These are phyloP conservation scores for Plestiodon gilberti DNA, from an alignment of 2,113 vertebrate genomes.

Conservation along the genomic window DNA sequence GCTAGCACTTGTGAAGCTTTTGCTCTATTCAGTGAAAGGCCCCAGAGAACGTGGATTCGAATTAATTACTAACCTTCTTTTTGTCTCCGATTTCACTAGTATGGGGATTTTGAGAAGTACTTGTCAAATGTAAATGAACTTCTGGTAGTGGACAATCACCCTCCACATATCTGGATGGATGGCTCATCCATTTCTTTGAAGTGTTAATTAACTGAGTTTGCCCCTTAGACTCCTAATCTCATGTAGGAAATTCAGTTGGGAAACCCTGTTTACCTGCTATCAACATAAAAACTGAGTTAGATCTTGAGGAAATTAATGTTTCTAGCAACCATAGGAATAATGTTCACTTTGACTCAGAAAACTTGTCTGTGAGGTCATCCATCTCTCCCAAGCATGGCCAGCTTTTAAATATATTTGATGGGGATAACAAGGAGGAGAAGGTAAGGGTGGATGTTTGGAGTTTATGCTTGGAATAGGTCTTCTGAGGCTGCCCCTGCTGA, in stretches of 20 bases:
- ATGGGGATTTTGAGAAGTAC: neutral
- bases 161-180: neutral
- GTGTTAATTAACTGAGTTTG: neutral
- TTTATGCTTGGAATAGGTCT: too few relatives aligned
- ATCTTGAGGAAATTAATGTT: neutral
- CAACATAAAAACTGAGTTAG: neutral
- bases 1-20: neutral
- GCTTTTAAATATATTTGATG: neutral
- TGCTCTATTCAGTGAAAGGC: neutral
- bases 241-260: neutral
- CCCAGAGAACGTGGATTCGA: neutral
- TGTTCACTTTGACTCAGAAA: neutral
- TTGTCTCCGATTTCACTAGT: neutral
- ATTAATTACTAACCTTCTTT: neutral
- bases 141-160: neutral
- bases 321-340: neutral
- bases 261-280: neutral
- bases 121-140: neutral
- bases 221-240: neutral
- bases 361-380: neutral
- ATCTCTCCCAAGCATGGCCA: neutral
- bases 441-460: neutral
- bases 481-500: too few relatives aligned
- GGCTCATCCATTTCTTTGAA: neutral
- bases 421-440: neutral